Evolutionary conservation across 2,888 invertebrate species (phyloP).

Genomic region (Rhaphigaster nebulosa): DNA sequence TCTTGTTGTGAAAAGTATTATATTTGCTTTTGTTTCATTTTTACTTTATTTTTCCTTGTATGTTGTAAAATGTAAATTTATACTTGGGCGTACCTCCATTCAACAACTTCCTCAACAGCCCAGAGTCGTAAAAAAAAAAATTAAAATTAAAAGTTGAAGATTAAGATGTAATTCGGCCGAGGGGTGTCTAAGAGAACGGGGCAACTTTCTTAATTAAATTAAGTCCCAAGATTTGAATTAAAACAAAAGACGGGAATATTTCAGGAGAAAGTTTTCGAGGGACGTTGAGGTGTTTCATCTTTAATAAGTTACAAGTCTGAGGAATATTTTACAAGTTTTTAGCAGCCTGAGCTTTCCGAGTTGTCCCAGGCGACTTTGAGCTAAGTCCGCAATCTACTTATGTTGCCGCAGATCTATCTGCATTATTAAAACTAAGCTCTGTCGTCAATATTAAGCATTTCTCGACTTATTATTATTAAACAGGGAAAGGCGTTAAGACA

Average conservation of each 20-base stretch:
- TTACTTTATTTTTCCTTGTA: not conserved
- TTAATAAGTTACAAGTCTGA: constrained; percentile 25
- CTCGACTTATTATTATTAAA: not conserved
- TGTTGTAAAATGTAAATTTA: constrained; percentile 1
- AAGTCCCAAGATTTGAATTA: constrained; percentile 48
- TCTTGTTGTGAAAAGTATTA: not conserved
- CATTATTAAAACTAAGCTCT: not conserved
- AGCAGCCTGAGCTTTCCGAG: not conserved
- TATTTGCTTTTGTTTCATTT: not conserved
- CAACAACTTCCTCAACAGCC: not conserved
- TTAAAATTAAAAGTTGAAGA: constrained; percentile 10
- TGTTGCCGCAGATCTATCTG: constrained; percentile 9
- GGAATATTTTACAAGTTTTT: constrained; percentile 46
- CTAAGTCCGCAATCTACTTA: constrained; percentile 45
- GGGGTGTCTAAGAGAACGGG: not conserved
- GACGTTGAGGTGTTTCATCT: constrained; percentile 52
- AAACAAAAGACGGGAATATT: constrained; percentile 44
- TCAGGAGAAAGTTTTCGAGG: constrained; percentile 1
- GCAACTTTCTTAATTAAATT: constrained; percentile 54
- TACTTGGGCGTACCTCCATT: not conserved
- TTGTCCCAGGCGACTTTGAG: not conserved
- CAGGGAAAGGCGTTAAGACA: not conserved
- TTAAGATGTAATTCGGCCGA: constrained; percentile 1
- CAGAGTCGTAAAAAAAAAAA: not conserved
- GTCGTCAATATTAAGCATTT: not conserved